Percentiles rank a stretch among this genome's conserved stretches.
These are phyloP conservation scores for Lasioglossum pauxillum DNA, from an alignment of 2,888 invertebrate species.

Conservation along the genomic window DNA sequence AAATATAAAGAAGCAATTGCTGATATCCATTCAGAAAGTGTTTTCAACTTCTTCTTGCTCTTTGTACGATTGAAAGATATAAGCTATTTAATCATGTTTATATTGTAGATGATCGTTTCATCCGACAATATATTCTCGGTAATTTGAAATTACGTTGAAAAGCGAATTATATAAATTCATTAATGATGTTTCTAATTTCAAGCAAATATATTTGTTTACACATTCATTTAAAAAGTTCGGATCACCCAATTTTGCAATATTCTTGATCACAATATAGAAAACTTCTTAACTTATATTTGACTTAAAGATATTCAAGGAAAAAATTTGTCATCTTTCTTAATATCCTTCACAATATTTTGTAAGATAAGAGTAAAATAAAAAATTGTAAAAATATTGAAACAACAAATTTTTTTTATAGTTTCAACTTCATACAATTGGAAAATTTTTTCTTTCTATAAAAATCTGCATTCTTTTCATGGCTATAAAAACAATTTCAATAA, in stretches of 20 bases:
- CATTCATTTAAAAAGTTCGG: background rate
- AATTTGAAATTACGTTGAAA: background rate
- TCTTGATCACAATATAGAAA: background rate
- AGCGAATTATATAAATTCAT: background rate
- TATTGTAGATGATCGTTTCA: background rate
- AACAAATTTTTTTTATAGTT: background rate
- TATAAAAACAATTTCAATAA: background rate
- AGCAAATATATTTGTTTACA: background rate
- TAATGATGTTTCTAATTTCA: background rate
- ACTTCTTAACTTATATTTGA: background rate
- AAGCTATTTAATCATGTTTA: background rate
- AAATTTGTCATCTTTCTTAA: background rate
- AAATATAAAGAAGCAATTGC: slow-evolving; percentile 19
- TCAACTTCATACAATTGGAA: background rate
- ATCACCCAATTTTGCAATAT: no score
- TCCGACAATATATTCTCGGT: background rate
- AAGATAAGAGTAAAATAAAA: background rate
- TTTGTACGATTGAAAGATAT: background rate
- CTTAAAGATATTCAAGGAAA: background rate
- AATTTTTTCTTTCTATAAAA: background rate
- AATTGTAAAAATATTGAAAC: background rate
- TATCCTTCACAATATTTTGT: background rate
- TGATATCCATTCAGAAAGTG: background rate
- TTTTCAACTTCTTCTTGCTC: background rate
- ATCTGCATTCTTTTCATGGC: background rate